Conservation (phyloP, 1,140 invertebrate genomes). For the Leptinotarsa lineolata region DNA sequence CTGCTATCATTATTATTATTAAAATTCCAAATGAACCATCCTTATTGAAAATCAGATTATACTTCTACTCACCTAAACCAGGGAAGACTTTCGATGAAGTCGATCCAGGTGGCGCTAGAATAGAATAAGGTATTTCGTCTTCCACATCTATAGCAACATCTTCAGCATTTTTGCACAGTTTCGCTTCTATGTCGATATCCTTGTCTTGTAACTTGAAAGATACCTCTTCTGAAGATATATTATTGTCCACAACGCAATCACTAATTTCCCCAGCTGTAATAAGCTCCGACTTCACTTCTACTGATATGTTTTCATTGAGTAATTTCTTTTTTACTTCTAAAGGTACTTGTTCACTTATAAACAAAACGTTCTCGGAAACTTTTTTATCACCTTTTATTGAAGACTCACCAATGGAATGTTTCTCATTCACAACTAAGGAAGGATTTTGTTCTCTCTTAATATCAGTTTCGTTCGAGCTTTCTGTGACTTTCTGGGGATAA, state of each 20-base stretch:
- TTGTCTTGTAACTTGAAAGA: background rate
- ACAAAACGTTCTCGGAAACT: background rate
- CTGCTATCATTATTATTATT: too few species aligned
- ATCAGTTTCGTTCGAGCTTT: background rate
- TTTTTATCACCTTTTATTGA: background rate
- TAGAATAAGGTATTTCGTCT: background rate
- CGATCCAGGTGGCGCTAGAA: constrained; percentile 14
- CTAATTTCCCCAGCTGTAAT: background rate
- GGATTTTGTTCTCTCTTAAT: background rate
- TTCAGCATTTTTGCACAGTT: background rate
- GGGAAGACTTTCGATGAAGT: constrained; percentile 7
- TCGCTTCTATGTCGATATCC: background rate
- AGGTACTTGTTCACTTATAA: background rate
- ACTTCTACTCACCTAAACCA: constrained; percentile 8
- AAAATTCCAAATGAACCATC: too few species aligned
- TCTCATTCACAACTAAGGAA: background rate
- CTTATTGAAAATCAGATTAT: too few species aligned
- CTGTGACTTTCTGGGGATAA: background rate
- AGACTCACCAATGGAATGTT: background rate
- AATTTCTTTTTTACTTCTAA: background rate
- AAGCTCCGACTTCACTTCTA: constrained; percentile 1
- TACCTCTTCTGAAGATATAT: background rate
- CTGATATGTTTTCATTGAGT: background rate
- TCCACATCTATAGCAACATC: constrained; percentile 14
- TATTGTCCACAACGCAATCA: background rate